These are phyloP conservation scores for Cantharis rustica DNA, from an alignment of 2,888 invertebrate genomes.

Conservation along the genomic window DNA sequence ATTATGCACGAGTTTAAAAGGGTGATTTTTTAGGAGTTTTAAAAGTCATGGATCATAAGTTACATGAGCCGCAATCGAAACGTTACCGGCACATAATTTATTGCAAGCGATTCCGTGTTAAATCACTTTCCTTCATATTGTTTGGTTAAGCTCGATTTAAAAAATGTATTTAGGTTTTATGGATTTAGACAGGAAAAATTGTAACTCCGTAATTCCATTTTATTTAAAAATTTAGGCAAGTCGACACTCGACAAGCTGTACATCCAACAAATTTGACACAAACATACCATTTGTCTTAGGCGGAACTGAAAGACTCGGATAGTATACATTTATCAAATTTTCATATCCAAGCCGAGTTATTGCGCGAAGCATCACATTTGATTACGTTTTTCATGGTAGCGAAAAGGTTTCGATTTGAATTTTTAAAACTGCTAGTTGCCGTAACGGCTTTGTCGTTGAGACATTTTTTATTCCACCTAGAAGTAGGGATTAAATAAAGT, in stretches of 20 bases:
- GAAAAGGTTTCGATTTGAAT: neutral
- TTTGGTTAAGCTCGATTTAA: constrained; percentile 18
- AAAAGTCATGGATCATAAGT: neutral
- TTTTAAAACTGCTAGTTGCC: neutral
- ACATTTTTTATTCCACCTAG: neutral
- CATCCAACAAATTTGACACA: neutral
- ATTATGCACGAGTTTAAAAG: neutral
- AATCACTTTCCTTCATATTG: constrained; percentile 19
- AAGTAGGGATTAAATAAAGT: constrained; percentile 11
- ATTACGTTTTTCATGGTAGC: neutral
- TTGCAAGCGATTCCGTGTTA: constrained; percentile 12
- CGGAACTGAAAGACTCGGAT: neutral
- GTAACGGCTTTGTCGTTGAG: neutral
- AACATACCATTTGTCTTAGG: neutral
- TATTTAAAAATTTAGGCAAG: neutral
- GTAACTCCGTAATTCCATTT: neutral
- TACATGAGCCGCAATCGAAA: constrained; percentile 10
- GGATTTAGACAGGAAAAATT: neutral
- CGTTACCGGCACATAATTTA: constrained; percentile 7
- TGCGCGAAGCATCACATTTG: neutral
- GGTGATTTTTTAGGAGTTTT: neutral
- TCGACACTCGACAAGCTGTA: neutral
- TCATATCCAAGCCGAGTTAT: neutral
- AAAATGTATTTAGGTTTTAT: constrained; percentile 1
- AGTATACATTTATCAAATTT: neutral